phyloP scores from a whole-genome alignment of 2,888 invertebrate species.

The Dasysyrphus tricinctus region DNA sequence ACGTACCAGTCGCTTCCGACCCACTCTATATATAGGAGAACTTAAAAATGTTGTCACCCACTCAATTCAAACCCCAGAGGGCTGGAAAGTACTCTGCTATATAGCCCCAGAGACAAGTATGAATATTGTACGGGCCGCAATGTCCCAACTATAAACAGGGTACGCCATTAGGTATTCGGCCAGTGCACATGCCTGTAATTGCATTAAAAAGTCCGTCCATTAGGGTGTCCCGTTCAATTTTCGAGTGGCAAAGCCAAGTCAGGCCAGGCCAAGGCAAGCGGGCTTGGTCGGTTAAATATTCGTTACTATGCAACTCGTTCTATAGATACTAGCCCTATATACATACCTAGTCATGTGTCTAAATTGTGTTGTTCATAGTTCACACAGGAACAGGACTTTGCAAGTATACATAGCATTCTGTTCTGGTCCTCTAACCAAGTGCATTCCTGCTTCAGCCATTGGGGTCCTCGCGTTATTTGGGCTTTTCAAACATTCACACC shows the following conservation, averaged over 20 bases:
- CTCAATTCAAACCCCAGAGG: slow-evolving; percentile 28
- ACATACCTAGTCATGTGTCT: slow-evolving; percentile 18
- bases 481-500: slow-evolving; percentile 74
- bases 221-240: slow-evolving; percentile 75
- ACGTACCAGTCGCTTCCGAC: slow-evolving; percentile 63
- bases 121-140: slow-evolving; percentile 71
- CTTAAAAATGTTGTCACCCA: slow-evolving; percentile 42
- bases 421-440: slow-evolving; percentile 44
- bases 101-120: slow-evolving; percentile 63
- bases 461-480: slow-evolving; percentile 60
- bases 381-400: slow-evolving; percentile 27
- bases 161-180: slow-evolving; percentile 73
- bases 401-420: slow-evolving; percentile 33
- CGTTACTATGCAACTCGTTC: slow-evolving; percentile 52
- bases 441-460: slow-evolving; percentile 47
- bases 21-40: slow-evolving; percentile 24
- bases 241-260: slow-evolving; percentile 38
- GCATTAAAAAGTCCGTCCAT: slow-evolving; percentile 75
- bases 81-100: slow-evolving; percentile 36
- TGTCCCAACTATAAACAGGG: slow-evolving; percentile 75
- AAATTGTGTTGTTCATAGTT: slow-evolving; percentile 37
- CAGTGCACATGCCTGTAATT: slow-evolving; percentile 74
- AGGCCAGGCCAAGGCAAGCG: slow-evolving; percentile 7
- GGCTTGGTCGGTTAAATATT: slow-evolving; percentile 67
- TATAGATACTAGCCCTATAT: slow-evolving; percentile 38